Evolutionary conservation across 2,797 vertebrate genomes (phyloP).

Genomic region (Pseudocheirus occidentalis): DNA sequence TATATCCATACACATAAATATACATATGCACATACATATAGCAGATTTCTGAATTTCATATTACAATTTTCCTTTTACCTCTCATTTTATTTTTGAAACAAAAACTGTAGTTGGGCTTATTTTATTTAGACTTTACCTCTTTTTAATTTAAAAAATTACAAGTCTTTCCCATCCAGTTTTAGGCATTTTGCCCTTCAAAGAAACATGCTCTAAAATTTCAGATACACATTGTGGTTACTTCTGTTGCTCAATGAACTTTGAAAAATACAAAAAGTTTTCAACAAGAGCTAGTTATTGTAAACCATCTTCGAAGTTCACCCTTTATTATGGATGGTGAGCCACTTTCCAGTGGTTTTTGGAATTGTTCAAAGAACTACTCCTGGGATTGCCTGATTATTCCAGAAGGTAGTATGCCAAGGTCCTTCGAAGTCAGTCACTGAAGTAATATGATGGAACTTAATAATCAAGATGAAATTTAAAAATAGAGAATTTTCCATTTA

Average conservation of each 20-base stretch:
- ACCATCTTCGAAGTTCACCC: conserved; percentile 56
- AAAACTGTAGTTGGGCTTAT: conserved; percentile 56
- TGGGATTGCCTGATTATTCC: conserved; percentile 67
- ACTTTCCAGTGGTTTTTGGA: conserved; percentile 69
- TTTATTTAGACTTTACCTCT: conserved; percentile 72
- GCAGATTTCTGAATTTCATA: conserved; percentile 42
- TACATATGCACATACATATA: background rate
- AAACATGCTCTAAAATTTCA: conserved; percentile 73
- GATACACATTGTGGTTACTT: conserved; percentile 71
- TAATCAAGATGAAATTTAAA: conserved; percentile 44
- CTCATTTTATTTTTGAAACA: conserved; percentile 70
- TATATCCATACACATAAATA: background rate
- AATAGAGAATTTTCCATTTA: conserved; percentile 48
- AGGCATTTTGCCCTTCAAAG: conserved; percentile 67
- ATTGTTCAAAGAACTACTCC: conserved; percentile 42
- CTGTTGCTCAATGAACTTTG: conserved; percentile 58
- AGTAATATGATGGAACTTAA: conserved; percentile 20
- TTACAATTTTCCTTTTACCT: conserved; percentile 45
- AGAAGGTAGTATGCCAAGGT: conserved; percentile 60
- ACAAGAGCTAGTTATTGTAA: conserved; percentile 61
- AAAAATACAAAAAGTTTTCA: conserved; percentile 63
- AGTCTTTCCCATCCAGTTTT: conserved; percentile 68
- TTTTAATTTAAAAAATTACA: conserved; percentile 80
- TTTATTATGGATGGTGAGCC: conserved; percentile 68
- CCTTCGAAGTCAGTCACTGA: conserved; percentile 51